Base-by-base conservation (phyloP, 2,888 invertebrate species). In the Nemurella pictetii region DNA sequence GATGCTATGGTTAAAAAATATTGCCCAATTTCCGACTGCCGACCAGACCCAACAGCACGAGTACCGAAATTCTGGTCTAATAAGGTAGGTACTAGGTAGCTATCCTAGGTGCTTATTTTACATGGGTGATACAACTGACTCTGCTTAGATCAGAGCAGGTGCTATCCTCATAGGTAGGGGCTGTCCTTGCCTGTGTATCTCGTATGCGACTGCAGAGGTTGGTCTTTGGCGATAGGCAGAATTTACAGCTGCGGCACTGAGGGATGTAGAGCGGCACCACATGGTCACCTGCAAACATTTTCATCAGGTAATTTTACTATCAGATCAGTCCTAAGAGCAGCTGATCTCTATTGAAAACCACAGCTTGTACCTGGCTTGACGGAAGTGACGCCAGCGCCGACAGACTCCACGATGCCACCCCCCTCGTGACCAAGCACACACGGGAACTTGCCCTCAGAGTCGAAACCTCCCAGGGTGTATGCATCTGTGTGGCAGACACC, bases 261-360 rank as follows among this genome's bases (percentile, higher is more conserved):
- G 99, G 99, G 86, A 98, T 95, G 89, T 99, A 99, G 30, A 98
- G 91, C 0, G 99, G 99, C 87, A 99, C 94, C n/a, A 99, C 99
- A 91, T 98, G 97, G 90, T 99, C 99, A 84, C 96, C 95, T 94
- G 88, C 20, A 89, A 88, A 86, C 9, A 74, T n/a, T n/a, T n/a
- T n/a, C 9, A 74, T 74, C 12, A 74, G 5, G 25, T 74, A 27
- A 28, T 75, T 75, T 55, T 2, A 35, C 5, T 35, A 35, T 4
- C 4, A 35, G 55, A 3, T 25, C 7, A 3, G 0, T 75, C n/a
- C 26, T n/a, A 75, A 75, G 26, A 75, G 26, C 15, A 36, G 9
- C 27, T 75, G 75, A 2, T 15, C 75, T 27, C 28, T 3, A 3
- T 75, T 25, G 75, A 2, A 28, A 25, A 26, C 15, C 26, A 9